Evolutionary conservation across 2,888 invertebrate species (phyloP), one percentile per base, ranked within the genome.

Genomic region (Ennomos quercinarius): DNA sequence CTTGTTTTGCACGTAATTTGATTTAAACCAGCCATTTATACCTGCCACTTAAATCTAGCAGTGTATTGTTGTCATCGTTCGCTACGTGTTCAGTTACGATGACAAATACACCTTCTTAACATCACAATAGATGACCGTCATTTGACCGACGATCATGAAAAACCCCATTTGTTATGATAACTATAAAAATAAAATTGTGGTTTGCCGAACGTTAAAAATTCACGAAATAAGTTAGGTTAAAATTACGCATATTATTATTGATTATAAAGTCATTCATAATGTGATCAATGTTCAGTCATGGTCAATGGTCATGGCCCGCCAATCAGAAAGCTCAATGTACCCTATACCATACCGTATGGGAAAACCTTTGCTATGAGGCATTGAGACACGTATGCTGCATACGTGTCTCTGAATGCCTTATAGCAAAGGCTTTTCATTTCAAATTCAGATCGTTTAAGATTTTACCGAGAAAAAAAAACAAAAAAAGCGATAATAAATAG

Each of bases 61-160:
- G 56, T 71, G 63, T 50, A 54, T 67, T 66, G 53, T 66, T 64
- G 61, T 61, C 50, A 44, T 42, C 73, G 67, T 48, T 63, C 58
- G 53, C 67, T 73, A 73, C 73, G 61, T 73, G 73, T 72, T 77
- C 78, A 80, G 78, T 80, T 75, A 72, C 73, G 76, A 74, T 84
- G 82, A 84, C 81, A 77, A 84, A 84, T 83, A 69, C 27, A 27
- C 71, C 77, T 76, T 76, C 74, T 87, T 87, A 80, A 63, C 86
- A 86, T 89, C 64, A 89, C 85, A 89, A 89, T 83, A 69, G 70
- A 61, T 68, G 76, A 73, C 76, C 71, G 77, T 74, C 77, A 74
- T 79, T 78, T 76, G 80, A 70, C 77, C 74, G 78, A 77, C 78
- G 79, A 57, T 66, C 55, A 64, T 64, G 61, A 77, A 81, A 81